Base-by-base conservation (phyloP, 2,888 invertebrate genomes). In the Trissolcus japonicus region DNA sequence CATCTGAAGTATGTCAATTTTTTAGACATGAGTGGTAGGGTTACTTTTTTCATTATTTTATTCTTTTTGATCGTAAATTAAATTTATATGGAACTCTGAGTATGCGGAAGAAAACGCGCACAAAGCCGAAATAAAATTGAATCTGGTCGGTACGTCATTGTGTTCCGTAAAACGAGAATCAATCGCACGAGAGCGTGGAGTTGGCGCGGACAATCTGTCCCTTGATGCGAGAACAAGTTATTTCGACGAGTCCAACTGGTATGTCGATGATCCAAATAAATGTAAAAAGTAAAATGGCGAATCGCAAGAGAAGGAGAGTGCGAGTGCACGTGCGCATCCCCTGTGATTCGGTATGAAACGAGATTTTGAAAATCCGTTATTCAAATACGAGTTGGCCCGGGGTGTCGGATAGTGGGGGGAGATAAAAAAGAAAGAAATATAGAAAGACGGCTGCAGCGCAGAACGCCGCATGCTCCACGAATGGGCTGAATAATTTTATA, bases 291-390 rank as follows among this genome's bases (percentile, higher is more conserved):
- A 63, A 75, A 17, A 68, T 75, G 68, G 65, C 63, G 55, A 16
- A 11, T 35, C 35, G 56, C 51, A 55, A 19, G 16, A 61, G 17
- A 14, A 55, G 48, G 16, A 35, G 35, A 51, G 51, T 16, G 55
- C 54, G 61, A 66, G 43, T 56, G 77, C 74, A 74, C 78, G 75
- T 68, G 74, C 54, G 78, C 78, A 77, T 80, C 78, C 79, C 77
- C 68, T 78, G 60, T 75, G 66, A 73, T 80, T 79, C 59, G 76
- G 79, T 79, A 79, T 82, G 84, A 87, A 88, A 88, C 88, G 85
- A 86, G 88, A 88, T 88, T 88, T 88, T 80, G 83, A 86, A 88
- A 88, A 89, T 89, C 88, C 88, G 88, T 89, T 89, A 88, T 88
- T 88, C 86, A 87, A 88, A 88, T 88, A 87, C 84, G 83, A 41